Conservation (phyloP, 92 coral and sea anemone species). For the Plumapathes pennacea region DNA sequence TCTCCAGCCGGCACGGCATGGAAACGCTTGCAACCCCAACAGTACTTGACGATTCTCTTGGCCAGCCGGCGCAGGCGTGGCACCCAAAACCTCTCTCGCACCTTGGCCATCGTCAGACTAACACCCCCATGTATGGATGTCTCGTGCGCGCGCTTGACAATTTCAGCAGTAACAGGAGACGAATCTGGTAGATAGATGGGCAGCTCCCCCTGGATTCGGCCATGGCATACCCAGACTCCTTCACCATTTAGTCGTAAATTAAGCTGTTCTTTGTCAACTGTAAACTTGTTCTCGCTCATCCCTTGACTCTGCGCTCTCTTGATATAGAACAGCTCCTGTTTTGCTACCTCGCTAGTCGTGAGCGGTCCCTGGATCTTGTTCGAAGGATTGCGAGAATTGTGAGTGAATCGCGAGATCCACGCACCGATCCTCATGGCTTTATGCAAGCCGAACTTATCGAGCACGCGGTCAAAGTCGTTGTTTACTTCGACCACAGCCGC, state of each 20-base stretch:
- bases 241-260: slow-evolving; percentile 39
- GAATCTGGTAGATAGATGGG: slow-evolving; percentile 41
- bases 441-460: slow-evolving; percentile 63
- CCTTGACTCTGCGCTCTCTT: slow-evolving; percentile 41
- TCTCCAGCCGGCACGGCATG: slow-evolving; percentile 26
- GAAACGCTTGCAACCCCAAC: slow-evolving; percentile 37
- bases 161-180: slow-evolving; percentile 19
- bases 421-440: slow-evolving; percentile 70
- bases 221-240: slow-evolving; percentile 53
- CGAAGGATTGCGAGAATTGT: slow-evolving; percentile 50
- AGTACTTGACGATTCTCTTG: slow-evolving; percentile 38
- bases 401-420: slow-evolving; percentile 65
- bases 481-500: too few species aligned
- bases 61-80: slow-evolving; percentile 49
- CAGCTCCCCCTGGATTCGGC: slow-evolving; percentile 52
- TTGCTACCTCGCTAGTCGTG: slow-evolving; percentile 25
- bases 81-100: slow-evolving; percentile 58
- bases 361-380: slow-evolving; percentile 30
- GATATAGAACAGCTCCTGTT: slow-evolving; percentile 24
- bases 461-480: too few species aligned
- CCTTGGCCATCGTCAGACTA: slow-evolving; percentile 41
- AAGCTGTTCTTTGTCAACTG: slow-evolving; percentile 40
- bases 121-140: slow-evolving; percentile 66
- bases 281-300: slow-evolving; percentile 4
- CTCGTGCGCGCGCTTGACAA: slow-evolving; percentile 38